These are phyloP conservation scores for Limosa lapponica DNA, from an alignment of 2,797 vertebrate genomes.

Conservation along the genomic window DNA sequence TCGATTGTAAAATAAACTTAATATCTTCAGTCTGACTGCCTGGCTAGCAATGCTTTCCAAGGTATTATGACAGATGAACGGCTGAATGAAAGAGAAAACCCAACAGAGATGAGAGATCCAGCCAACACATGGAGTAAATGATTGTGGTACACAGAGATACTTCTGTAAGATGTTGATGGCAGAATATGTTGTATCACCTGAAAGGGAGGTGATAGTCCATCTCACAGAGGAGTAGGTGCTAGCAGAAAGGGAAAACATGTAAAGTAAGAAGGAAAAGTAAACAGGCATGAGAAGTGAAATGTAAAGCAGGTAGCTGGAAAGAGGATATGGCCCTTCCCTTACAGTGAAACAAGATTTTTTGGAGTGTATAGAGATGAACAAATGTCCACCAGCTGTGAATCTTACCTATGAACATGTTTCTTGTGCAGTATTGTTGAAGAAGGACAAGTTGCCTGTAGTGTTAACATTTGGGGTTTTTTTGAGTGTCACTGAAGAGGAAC, in stretches of 20 bases:
- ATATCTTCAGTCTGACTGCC: not conserved
- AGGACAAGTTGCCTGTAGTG: not conserved
- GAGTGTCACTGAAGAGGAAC: not conserved
- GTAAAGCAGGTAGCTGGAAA: not conserved
- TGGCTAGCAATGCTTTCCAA: not conserved
- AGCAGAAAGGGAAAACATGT: not conserved
- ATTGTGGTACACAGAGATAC: no score
- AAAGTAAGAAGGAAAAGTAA: not conserved
- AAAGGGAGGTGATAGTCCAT: not conserved
- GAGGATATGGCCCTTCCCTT: not conserved
- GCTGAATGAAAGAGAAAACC: not conserved
- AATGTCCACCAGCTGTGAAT: not conserved
- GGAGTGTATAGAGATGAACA: not conserved
- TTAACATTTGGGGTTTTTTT: not conserved
- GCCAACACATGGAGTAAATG: not conserved
- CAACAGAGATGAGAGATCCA: not conserved
- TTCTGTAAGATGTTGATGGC: not conserved
- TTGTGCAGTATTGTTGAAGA: not conserved
- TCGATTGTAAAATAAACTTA: slow-evolving; percentile 53
- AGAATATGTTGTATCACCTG: not conserved
- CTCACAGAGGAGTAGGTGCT: not conserved
- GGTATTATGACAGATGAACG: not conserved
- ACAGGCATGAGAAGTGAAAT: not conserved
- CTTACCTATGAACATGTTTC: not conserved
- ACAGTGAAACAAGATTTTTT: not conserved